Base-by-base conservation (phyloP, 2,888 invertebrate genomes). In the Conchocele bisecta region DNA sequence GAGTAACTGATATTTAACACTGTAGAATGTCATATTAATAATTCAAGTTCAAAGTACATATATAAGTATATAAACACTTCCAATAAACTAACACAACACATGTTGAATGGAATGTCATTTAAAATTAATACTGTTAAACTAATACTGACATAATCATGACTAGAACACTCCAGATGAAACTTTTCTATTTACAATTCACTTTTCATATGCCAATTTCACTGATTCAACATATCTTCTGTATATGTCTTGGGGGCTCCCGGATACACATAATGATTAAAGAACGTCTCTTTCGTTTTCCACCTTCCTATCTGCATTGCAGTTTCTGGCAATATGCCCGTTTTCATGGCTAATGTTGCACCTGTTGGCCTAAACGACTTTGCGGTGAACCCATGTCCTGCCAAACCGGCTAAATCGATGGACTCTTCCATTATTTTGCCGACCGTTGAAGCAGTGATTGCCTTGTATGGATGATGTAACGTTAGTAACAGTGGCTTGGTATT, bases 221-320 rank as follows among this genome's bases (percentile, higher is more conserved):
- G n/a, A n/a, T n/a, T n/a, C n/a, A 48, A 48, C 28, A 48, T 24
- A 48, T 28, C 17, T 28, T 31, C 17, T 33, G 51, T 51, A 35
- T 33, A 51, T 33, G 33, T n/a, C n/a, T 33, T 15, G 7, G 39
- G 54, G 37, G 26, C 54, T n/a, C 26, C 5, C 26, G 22, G 39
- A 24, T 54, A 54, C 4, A 54, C 54, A n/a, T 54, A 54, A 22
- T 54, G 54, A n/a, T 54, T 54, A 24, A 54, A 24, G 54, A 54
- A 54, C 2, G 39, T 39, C 26, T 54, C 54, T 20, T 54, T 54
- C 1, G 39, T 54, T 26, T n/a, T n/a, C n/a, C n/a, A n/a, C n/a
- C n/a, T 54, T 54, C 53, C 53, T 35, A 53, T 17, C 37, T 53
- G 33, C 53, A 53, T 35, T 6, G 31, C 35, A 24, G 20, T 35